A percentile compares a stretch with the other conserved stretches of the same genome.
Conservation (phyloP, 2,113 vertebrate genomes). For the Rhinogobius similis region DNA sequence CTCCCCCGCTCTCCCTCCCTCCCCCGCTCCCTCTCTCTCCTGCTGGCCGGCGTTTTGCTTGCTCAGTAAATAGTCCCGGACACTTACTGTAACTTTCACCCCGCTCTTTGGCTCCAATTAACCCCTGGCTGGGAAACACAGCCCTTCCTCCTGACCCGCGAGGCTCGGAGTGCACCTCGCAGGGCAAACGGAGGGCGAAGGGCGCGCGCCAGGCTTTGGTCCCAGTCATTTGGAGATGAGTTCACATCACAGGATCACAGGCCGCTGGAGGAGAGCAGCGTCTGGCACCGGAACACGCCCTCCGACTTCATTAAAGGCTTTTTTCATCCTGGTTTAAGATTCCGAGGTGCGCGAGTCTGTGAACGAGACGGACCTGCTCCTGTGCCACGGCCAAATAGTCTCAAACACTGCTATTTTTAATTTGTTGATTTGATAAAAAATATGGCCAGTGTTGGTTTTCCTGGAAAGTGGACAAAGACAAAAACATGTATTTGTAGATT, state of each 20-base stretch:
- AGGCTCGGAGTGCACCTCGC: slow-evolving; percentile 8
- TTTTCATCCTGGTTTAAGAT: not conserved
- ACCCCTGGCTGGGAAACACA: slow-evolving; percentile 39
- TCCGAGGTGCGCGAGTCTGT: not conserved
- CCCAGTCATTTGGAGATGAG: not conserved
- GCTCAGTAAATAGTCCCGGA: not conserved
- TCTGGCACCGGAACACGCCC: not conserved
- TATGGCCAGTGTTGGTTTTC: too few relatives aligned
- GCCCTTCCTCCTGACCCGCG: slow-evolving; percentile 22
- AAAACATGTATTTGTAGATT: too few relatives aligned
- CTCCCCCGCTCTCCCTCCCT: not conserved
- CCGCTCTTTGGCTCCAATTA: slow-evolving; percentile 58
- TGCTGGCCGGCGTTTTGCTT: not conserved
- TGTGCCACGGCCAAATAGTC: too few relatives aligned
- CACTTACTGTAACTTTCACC: not conserved
- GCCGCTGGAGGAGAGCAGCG: not conserved
- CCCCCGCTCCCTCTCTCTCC: not conserved
- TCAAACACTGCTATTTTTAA: too few relatives aligned
- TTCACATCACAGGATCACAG: not conserved
- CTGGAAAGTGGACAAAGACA: too few relatives aligned
- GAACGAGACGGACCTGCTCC: too few relatives aligned
- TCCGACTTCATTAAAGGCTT: not conserved
- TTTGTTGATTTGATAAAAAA: too few relatives aligned
- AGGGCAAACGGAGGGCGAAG: not conserved
- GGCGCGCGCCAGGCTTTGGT: not conserved